Percentiles rank a stretch among this genome's conserved stretches.
These are phyloP conservation scores for Brenthis daphne DNA, from an alignment of 2,888 invertebrate species.

Conservation along the genomic window DNA sequence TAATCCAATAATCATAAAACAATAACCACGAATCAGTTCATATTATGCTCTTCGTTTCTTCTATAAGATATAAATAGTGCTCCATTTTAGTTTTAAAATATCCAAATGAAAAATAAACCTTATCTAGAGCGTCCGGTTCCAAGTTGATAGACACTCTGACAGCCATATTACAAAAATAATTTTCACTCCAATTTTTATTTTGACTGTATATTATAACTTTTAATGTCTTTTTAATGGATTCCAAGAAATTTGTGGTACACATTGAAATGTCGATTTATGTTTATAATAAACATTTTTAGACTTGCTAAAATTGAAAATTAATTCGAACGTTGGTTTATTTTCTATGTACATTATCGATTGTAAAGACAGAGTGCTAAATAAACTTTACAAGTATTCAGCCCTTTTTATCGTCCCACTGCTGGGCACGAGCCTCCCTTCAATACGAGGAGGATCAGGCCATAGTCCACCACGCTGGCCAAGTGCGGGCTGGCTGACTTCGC, in stretches of 20 bases:
- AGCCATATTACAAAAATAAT: constrained; percentile 38
- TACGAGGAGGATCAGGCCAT: no score
- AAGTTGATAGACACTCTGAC: constrained; percentile 38
- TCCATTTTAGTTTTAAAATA: constrained; percentile 35
- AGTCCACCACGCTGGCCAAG: no score
- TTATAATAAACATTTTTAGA: background rate
- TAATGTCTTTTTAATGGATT: constrained; percentile 36
- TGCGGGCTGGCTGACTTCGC: no score
- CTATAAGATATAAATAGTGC: constrained; percentile 30
- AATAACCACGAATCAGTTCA: constrained; percentile 3
- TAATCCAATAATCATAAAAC: background rate
- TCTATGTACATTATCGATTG: no score
- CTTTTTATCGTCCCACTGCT: no score
- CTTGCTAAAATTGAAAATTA: no score
- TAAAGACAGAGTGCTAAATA: no score
- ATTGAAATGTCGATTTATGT: constrained; percentile 18
- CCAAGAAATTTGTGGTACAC: constrained; percentile 31
- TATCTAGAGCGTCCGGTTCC: constrained; percentile 31
- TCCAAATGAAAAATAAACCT: constrained; percentile 35
- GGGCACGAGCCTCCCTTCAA: no score
- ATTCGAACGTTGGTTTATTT: no score
- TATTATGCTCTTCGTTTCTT: constrained; percentile 8
- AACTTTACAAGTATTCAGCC: no score
- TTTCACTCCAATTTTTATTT: constrained; percentile 34
- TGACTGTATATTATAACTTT: constrained; percentile 33